phyloP scores from a whole-genome alignment of 2,113 vertebrate species.

The Serinus canaria region DNA sequence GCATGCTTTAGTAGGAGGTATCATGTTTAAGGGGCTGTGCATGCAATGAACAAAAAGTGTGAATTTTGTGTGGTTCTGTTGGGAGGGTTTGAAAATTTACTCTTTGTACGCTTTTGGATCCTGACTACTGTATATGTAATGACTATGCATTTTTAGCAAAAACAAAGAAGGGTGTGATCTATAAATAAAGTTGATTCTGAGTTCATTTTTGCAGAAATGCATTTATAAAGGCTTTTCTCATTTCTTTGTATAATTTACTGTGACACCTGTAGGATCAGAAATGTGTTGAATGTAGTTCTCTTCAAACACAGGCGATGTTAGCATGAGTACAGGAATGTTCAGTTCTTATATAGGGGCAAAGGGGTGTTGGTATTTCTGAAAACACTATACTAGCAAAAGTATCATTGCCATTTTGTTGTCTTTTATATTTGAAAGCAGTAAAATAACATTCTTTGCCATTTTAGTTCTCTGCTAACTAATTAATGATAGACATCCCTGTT shows the following conservation, averaged over 20 bases:
- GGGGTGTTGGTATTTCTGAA: background rate
- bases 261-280: background rate
- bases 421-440: background rate
- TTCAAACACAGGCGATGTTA: background rate
- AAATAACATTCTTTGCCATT: background rate
- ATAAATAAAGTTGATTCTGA: slow-evolving; percentile 77
- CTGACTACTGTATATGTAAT: slow-evolving; percentile 67
- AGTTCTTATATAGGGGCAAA: background rate
- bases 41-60: slow-evolving; percentile 65
- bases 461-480: background rate
- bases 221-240: background rate
- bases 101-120: slow-evolving; percentile 65
- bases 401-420: background rate
- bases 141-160: slow-evolving; percentile 75
- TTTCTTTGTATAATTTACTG: background rate
- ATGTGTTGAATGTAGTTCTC: background rate
- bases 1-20: slow-evolving; percentile 30
- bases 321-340: background rate
- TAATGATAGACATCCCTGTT: background rate
- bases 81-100: slow-evolving; percentile 58
- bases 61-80: slow-evolving; percentile 43
- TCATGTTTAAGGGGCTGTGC: slow-evolving; percentile 49
- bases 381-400: background rate
- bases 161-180: slow-evolving; percentile 43
- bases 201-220: slow-evolving; percentile 54